These are phyloP conservation scores for Triplophysa dalaica DNA, from an alignment of 2,113 vertebrate genomes.

Conservation along the genomic window DNA sequence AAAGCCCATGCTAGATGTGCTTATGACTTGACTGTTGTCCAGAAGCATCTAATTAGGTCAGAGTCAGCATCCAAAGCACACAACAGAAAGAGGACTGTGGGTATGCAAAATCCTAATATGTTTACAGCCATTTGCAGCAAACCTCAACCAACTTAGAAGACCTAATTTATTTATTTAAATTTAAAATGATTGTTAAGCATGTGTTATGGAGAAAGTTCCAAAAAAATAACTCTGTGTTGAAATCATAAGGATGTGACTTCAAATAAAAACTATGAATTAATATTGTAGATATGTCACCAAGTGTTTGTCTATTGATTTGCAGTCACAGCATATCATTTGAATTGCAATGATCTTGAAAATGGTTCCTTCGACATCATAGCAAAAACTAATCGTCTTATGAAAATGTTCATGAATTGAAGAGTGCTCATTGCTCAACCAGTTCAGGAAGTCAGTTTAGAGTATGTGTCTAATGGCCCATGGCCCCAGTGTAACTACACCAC, in stretches of 20 bases:
- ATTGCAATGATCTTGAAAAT: too few relatives aligned
- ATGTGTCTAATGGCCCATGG: slow-evolving; percentile 18
- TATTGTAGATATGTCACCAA: too few relatives aligned
- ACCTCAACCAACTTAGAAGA: neutral
- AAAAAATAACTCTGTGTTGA: too few relatives aligned
- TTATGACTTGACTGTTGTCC: slow-evolving; percentile 74
- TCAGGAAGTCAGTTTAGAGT: slow-evolving; percentile 5
- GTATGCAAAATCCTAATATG: slow-evolving; percentile 30
- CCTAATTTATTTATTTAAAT: too few relatives aligned
- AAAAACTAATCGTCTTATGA: neutral
- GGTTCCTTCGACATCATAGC: too few relatives aligned
- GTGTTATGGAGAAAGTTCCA: too few relatives aligned
- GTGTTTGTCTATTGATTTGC: too few relatives aligned
- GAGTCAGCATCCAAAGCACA: slow-evolving; percentile 62
- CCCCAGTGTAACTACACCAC: slow-evolving; percentile 29
- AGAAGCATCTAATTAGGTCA: slow-evolving; percentile 82
- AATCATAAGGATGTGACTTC: too few relatives aligned
- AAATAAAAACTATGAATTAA: too few relatives aligned
- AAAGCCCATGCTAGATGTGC: slow-evolving; percentile 72
- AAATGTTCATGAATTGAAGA: neutral
- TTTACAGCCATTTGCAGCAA: neutral
- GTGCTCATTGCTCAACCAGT: neutral
- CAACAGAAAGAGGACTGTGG: slow-evolving; percentile 14
- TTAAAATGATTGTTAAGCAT: neutral
- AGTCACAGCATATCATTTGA: too few relatives aligned